phyloP scores from a whole-genome alignment of 2,113 vertebrate species.

The Stomatorhinus ivindoensis region DNA sequence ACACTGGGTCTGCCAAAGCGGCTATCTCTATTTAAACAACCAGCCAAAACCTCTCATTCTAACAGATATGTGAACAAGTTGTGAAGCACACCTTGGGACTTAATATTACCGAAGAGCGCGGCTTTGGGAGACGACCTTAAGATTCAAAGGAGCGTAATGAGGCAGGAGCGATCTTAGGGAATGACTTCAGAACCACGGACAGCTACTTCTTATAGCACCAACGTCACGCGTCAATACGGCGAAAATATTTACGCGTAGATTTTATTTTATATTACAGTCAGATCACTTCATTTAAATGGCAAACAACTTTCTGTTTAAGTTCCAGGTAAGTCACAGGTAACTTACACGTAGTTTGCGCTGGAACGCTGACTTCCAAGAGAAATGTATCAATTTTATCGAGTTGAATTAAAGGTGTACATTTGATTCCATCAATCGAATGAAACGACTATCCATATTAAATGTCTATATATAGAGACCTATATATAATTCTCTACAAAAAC shows the following conservation, averaged over 20 bases:
- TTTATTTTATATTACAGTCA: not conserved
- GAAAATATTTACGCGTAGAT: not conserved
- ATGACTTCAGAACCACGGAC: constrained; percentile 63
- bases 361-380: not conserved
- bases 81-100: constrained; percentile 51
- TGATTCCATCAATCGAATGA: not conserved
- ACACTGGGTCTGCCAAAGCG: constrained; percentile 66
- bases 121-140: constrained; percentile 8
- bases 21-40: constrained; percentile 67
- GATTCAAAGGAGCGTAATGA: constrained; percentile 31
- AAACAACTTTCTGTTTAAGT: not conserved
- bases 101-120: constrained; percentile 14
- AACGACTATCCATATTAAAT: not conserved
- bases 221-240: not conserved
- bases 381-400: not conserved
- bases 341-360: not conserved
- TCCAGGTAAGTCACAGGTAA: not conserved
- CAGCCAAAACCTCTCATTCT: constrained; percentile 48
- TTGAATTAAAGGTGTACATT: not conserved
- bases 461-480: not conserved
- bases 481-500: not conserved
- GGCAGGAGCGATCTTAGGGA: constrained; percentile 21
- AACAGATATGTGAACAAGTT: constrained; percentile 41
- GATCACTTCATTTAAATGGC: not conserved
- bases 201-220: constrained; percentile 34